These are phyloP conservation scores for Passer domesticus DNA, from an alignment of 2,113 vertebrate genomes.

Conservation along the genomic window DNA sequence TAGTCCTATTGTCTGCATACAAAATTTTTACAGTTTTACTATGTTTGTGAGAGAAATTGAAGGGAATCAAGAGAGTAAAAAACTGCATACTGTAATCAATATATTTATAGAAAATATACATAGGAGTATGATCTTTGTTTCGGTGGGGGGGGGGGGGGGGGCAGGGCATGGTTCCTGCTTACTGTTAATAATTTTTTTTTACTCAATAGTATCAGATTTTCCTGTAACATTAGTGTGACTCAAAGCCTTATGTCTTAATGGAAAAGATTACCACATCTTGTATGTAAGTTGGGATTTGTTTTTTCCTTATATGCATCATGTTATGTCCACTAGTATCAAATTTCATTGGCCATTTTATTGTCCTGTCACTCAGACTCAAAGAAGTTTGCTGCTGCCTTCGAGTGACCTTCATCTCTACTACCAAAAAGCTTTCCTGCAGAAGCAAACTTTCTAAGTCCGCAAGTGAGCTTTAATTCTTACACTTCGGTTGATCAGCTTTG, in stretches of 20 bases:
- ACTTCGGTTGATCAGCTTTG: not conserved
- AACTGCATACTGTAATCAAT: not conserved
- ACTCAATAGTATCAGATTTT: not conserved
- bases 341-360: not conserved
- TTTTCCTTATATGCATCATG: not conserved
- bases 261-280: not conserved
- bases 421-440: not conserved
- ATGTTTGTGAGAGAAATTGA: not conserved
- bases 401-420: not conserved
- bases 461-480: not conserved
- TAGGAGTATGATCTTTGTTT: not conserved
- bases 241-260: not conserved
- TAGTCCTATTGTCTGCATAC: not conserved
- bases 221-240: not conserved
- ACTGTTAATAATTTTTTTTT: not conserved
- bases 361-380: not conserved
- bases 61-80: not conserved
- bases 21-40: not conserved
- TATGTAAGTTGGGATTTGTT: not conserved
- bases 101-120: not conserved
- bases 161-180: not conserved
- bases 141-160: too few relatives aligned
- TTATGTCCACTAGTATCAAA: not conserved
- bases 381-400: not conserved
- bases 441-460: not conserved